These are phyloP conservation scores for Anhinga rufa DNA, from an alignment of 2,113 vertebrate species.

Conservation along the genomic window DNA sequence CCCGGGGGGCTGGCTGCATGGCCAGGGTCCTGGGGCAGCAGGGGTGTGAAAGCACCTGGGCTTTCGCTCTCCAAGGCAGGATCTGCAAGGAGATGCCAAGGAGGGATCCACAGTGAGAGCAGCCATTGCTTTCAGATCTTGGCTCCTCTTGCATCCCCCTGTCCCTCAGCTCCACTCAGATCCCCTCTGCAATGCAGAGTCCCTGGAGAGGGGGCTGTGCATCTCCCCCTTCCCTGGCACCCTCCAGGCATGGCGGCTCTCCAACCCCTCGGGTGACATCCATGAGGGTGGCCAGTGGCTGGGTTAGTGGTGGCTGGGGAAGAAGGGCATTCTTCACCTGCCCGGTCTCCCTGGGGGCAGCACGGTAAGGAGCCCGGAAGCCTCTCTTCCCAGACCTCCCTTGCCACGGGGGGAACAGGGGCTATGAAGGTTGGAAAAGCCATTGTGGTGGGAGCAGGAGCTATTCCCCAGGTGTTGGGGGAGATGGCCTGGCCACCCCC, in stretches of 20 bases:
- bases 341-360: fast-evolving
- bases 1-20: background rate
- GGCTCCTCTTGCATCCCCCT: background rate
- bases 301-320: background rate
- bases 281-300: background rate
- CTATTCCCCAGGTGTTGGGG: background rate
- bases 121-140: background rate
- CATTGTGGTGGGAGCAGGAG: background rate
- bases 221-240: background rate
- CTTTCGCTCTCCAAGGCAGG: background rate
- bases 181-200: fast-evolving
- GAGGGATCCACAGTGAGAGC: background rate
- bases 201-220: background rate
- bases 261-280: fast-evolving
- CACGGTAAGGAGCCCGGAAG: background rate
- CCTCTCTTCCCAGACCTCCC: background rate
- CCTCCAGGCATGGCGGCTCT: background rate
- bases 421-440: background rate
- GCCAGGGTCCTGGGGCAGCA: fast-evolving
- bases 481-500: background rate
- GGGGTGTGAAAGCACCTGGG: background rate
- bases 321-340: background rate
- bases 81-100: background rate
- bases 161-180: background rate
- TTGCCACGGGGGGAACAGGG: background rate